Percentiles rank a stretch among this genome's conserved stretches.
Conservation (phyloP, 2,113 vertebrate genomes). For the Mesitornis unicolor region DNA sequence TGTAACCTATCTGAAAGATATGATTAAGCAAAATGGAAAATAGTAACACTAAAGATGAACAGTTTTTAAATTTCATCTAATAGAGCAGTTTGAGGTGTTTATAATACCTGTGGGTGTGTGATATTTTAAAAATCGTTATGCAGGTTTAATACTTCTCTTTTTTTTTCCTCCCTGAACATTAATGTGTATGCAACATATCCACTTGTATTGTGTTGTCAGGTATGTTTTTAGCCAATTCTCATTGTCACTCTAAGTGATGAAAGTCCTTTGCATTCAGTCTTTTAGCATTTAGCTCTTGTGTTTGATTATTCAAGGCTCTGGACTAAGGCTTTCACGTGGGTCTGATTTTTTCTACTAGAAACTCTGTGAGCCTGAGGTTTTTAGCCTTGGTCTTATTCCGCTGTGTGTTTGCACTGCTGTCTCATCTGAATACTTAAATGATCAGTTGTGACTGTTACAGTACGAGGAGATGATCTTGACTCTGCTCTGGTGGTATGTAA, state of each 20-base stretch:
- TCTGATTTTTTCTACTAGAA: not conserved
- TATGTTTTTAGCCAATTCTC: not conserved
- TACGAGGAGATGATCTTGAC: not conserved
- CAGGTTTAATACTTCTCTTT: not conserved
- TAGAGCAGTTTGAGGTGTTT: not conserved
- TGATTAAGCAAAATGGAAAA: not conserved
- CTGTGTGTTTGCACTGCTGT: not conserved
- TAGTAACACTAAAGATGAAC: not conserved
- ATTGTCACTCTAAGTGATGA: not conserved
- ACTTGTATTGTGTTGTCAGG: not conserved
- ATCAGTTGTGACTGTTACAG: not conserved
- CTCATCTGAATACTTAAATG: not conserved
- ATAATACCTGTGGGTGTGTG: not conserved
- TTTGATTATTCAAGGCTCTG: not conserved
- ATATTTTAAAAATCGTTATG: not conserved
- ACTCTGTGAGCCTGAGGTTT: not conserved
- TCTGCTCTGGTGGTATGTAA: not conserved
- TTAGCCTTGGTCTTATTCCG: not conserved
- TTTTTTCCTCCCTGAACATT: not conserved
- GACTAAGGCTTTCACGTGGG: not conserved
- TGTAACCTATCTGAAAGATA: not conserved
- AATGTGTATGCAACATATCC: not conserved
- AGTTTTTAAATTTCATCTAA: not conserved
- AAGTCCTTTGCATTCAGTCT: not conserved
- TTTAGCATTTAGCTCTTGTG: not conserved